A percentile compares a stretch with the other conserved stretches of the same genome.
These are phyloP conservation scores for Gobius niger DNA, from an alignment of 2,113 vertebrate genomes.

Conservation along the genomic window DNA sequence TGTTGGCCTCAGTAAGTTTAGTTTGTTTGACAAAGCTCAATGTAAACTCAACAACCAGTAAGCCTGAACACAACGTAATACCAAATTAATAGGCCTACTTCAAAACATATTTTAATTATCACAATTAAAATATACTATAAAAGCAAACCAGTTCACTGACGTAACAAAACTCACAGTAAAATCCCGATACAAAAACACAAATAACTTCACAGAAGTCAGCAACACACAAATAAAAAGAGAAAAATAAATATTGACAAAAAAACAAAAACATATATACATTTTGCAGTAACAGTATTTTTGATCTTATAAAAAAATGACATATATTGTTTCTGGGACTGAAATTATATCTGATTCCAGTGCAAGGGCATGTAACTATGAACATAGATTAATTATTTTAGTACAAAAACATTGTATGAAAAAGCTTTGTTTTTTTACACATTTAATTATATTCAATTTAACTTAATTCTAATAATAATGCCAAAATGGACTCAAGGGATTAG, in stretches of 20 bases:
- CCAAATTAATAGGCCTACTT: too few species aligned
- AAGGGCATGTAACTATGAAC: conserved; percentile 38
- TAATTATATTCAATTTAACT: background rate
- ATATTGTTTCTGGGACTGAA: conserved; percentile 13
- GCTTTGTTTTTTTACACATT: background rate
- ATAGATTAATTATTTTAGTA: background rate
- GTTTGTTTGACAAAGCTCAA: too few species aligned
- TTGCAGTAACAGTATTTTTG: conserved; percentile 20
- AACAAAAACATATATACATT: conserved; percentile 26
- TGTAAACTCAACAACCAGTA: too few species aligned
- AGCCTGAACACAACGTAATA: too few species aligned
- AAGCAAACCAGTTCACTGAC: conserved; percentile 60
- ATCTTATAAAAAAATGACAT: background rate
- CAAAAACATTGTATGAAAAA: background rate
- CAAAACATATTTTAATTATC: too few species aligned
- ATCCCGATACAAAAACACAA: conserved; percentile 87
- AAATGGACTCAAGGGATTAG: conserved; percentile 8
- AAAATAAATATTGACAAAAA: conserved; percentile 36
- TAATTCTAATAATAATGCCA: background rate
- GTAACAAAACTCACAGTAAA: conserved; percentile 37
- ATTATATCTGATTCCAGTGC: conserved; percentile 8
- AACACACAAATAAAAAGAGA: conserved; percentile 77
- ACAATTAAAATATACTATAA: background rate
- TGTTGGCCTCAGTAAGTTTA: too few species aligned
- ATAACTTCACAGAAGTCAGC: conserved; percentile 99